Conservation (phyloP, 2,888 invertebrate species). For the Andrena bicolor region DNA sequence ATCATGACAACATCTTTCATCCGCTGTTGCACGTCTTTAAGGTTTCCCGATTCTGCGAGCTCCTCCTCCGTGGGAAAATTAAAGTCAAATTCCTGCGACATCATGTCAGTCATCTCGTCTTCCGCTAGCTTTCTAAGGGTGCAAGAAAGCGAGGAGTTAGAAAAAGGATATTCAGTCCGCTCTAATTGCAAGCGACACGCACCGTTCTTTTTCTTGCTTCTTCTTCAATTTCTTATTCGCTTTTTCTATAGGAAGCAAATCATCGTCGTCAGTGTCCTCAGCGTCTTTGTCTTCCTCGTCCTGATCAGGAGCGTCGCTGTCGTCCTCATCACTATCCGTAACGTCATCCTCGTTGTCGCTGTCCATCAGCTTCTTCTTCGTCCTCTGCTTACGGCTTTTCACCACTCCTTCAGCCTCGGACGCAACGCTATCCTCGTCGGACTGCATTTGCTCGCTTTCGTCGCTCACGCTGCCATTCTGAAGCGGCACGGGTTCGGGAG, state of each 20-base stretch:
- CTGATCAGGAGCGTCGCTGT: constrained; percentile 55
- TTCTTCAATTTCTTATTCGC: constrained; percentile 92
- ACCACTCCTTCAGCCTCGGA: constrained; percentile 27
- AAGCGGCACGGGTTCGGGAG: constrained; percentile 4
- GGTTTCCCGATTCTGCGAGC: constrained; percentile 88
- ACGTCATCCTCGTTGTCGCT: constrained; percentile 21
- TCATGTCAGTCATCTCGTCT: constrained; percentile 93
- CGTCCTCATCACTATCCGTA: constrained; percentile 27
- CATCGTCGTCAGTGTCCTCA: constrained; percentile 86
- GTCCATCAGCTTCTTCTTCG: constrained; percentile 34
- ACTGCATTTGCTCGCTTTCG: constrained; percentile 27
- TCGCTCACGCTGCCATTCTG: constrained; percentile 5
- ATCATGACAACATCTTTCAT: constrained; percentile 94
- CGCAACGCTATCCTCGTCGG: not conserved
- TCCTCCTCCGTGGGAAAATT: constrained; percentile 92
- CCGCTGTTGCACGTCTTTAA: constrained; percentile 95
- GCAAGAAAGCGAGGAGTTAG: constrained; percentile 7
- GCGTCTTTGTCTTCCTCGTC: constrained; percentile 73
- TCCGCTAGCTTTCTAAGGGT: constrained; percentile 89
- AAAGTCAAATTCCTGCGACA: constrained; percentile 91
- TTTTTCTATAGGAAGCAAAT: constrained; percentile 94
- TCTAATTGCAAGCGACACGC: constrained; percentile 55
- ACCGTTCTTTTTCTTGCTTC: constrained; percentile 89
- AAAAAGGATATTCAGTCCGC: not conserved
- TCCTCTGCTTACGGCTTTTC: constrained; percentile 16